phyloP scores from a whole-genome alignment of 2,113 vertebrate species.

The Chloropsis cyanopogon region DNA sequence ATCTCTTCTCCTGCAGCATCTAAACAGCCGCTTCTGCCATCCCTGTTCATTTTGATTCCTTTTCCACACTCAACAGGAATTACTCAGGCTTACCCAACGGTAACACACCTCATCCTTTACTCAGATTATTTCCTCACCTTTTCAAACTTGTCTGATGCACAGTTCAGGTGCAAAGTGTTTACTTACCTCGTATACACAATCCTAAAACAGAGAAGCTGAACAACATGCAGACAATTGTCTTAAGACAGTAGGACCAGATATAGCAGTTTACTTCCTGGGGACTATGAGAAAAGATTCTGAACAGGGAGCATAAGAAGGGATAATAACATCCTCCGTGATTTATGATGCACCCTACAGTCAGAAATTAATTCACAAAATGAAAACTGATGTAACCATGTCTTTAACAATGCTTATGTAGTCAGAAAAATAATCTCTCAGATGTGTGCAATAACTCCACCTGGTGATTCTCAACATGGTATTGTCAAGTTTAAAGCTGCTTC shows the following conservation, averaged over 20 bases:
- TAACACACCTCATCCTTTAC: background rate
- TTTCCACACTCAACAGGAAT: background rate
- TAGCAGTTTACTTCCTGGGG: background rate
- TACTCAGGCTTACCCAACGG: background rate
- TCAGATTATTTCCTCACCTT: background rate
- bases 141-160: background rate
- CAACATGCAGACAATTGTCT: background rate
- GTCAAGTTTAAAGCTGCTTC: background rate
- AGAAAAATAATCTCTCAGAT: slow-evolving; percentile 9
- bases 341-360: background rate
- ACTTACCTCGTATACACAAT: background rate
- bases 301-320: background rate
- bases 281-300: background rate
- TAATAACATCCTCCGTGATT: background rate
- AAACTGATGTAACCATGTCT: background rate
- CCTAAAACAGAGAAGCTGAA: background rate
- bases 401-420: background rate
- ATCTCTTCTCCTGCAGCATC: background rate
- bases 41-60: background rate
- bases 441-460: slow-evolving; percentile 58
- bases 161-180: background rate
- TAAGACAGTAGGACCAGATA: background rate
- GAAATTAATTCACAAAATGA: background rate
- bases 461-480: slow-evolving; percentile 22
- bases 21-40: background rate